Evolutionary conservation across 2,888 invertebrate species (phyloP).

Genomic region (Druceiella hillmani): DNA sequence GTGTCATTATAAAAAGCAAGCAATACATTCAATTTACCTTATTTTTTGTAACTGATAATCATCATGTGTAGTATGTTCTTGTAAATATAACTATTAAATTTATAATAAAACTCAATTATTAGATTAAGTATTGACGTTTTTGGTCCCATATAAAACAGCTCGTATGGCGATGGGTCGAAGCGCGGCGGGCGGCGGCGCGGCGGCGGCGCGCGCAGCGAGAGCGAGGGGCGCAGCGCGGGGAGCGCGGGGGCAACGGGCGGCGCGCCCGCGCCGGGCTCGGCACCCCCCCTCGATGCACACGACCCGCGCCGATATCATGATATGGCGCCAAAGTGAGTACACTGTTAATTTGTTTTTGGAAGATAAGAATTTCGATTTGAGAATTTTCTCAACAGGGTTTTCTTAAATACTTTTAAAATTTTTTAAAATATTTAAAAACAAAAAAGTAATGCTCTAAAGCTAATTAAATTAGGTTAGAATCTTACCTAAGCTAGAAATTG

Average conservation of each 20-base stretch:
- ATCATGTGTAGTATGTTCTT: conserved; percentile 4
- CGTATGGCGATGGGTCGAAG: conserved; percentile 29
- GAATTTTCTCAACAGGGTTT: too few species aligned
- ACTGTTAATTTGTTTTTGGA: too few species aligned
- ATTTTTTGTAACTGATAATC: background rate
- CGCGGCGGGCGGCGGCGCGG: conserved; percentile 44
- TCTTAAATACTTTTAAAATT: too few species aligned
- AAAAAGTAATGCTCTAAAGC: too few species aligned
- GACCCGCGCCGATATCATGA: conserved; percentile 72
- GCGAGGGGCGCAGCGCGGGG: conserved; percentile 30
- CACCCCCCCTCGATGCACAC: conserved; percentile 51
- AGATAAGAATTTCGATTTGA: too few species aligned
- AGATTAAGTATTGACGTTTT: conserved; percentile 4
- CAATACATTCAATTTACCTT: too few species aligned
- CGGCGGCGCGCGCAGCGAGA: conserved; percentile 45
- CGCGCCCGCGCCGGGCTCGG: conserved; percentile 36
- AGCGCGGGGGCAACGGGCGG: conserved; percentile 31
- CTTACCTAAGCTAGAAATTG: too few species aligned
- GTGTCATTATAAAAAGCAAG: too few species aligned
- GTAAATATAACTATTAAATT: conserved; percentile 2
- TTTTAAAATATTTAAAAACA: too few species aligned
- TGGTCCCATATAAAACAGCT: too few species aligned
- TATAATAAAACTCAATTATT: conserved; percentile 3
- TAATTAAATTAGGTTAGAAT: too few species aligned
- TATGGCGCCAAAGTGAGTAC: conserved; percentile 81